These are phyloP conservation scores for Erpobdella octoculata DNA, from an alignment of 2,888 invertebrate species.

Conservation along the genomic window DNA sequence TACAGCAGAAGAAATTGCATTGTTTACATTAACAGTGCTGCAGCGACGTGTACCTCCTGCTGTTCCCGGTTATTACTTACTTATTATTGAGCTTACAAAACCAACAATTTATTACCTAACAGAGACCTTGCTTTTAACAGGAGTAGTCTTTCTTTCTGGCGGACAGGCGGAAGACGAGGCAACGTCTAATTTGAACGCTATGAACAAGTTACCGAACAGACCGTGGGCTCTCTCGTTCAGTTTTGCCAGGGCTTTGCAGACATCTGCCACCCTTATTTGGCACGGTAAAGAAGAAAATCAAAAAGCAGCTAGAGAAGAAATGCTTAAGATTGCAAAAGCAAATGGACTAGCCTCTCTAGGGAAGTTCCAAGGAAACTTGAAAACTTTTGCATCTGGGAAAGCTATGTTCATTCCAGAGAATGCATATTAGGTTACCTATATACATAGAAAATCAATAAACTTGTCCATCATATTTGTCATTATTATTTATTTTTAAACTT, in stretches of 20 bases:
- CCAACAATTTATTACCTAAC: background rate
- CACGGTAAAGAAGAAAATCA: conserved; percentile 82
- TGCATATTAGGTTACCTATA: conserved; percentile 74
- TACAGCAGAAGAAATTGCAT: conserved; percentile 76
- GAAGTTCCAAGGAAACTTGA: conserved; percentile 80
- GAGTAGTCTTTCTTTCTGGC: conserved; percentile 92
- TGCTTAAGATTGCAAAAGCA: conserved; percentile 85
- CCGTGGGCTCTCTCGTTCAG: conserved; percentile 97
- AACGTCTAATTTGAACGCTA: conserved; percentile 87
- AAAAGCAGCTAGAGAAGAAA: conserved; percentile 72
- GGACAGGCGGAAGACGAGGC: conserved; percentile 98
- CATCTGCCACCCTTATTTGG: conserved; percentile 91
- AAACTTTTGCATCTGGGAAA: conserved; percentile 70
- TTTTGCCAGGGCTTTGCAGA: conserved; percentile 92
- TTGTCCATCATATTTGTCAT: conserved; percentile 1
- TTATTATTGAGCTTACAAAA: too few relatives aligned
- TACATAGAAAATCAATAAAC: too few relatives aligned
- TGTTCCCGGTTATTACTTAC: conserved; percentile 61
- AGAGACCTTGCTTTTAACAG: conserved; percentile 47
- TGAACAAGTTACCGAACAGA: conserved; percentile 72
- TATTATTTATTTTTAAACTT: background rate
- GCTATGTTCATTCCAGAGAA: conserved; percentile 91
- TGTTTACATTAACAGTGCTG: conserved; percentile 76
- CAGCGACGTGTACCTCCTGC: conserved; percentile 88
- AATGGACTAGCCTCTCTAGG: conserved; percentile 85